phyloP scores from a whole-genome alignment of 2,888 invertebrate species.

The Mylabris sibirica region DNA sequence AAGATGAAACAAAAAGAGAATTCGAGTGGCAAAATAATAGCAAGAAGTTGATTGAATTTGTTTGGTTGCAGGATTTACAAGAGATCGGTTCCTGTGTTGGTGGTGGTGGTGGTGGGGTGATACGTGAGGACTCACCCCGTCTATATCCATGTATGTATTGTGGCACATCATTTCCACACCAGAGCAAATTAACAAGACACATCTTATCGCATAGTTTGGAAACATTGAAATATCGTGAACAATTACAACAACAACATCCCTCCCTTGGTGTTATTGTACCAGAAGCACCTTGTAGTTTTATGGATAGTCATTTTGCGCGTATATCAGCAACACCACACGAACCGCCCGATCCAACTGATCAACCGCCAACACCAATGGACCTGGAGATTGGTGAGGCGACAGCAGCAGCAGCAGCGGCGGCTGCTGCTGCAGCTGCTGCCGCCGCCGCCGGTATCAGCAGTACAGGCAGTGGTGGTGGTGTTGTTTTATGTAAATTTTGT shows the following conservation, averaged over 20 bases:
- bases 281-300: conserved; percentile 52
- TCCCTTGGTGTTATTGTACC: conserved; percentile 60
- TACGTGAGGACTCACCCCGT: conserved; percentile 62
- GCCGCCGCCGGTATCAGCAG: conserved; percentile 76
- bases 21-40: conserved; percentile 57
- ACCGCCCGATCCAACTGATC: conserved; percentile 63
- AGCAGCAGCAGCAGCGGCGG: conserved; percentile 72
- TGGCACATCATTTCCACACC: conserved; percentile 87
- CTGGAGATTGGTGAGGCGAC: conserved; percentile 65
- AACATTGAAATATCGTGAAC: conserved; percentile 86
- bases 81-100: conserved; percentile 39
- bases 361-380: conserved; percentile 67
- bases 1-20: neutral
- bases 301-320: conserved; percentile 60
- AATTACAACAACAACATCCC: conserved; percentile 67
- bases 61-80: conserved; percentile 89
- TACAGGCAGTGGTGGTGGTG: conserved; percentile 60
- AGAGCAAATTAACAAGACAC: conserved; percentile 90
- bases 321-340: conserved; percentile 56
- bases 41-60: conserved; percentile 89
- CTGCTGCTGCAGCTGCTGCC: conserved; percentile 71
- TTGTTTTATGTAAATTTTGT: conserved; percentile 90
- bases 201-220: conserved; percentile 89
- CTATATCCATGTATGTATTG: conserved; percentile 88
- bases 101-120: conserved; percentile 24